Evolutionary conservation across 2,888 invertebrate genomes (phyloP).

Genomic region (Perizoma affinitatum): DNA sequence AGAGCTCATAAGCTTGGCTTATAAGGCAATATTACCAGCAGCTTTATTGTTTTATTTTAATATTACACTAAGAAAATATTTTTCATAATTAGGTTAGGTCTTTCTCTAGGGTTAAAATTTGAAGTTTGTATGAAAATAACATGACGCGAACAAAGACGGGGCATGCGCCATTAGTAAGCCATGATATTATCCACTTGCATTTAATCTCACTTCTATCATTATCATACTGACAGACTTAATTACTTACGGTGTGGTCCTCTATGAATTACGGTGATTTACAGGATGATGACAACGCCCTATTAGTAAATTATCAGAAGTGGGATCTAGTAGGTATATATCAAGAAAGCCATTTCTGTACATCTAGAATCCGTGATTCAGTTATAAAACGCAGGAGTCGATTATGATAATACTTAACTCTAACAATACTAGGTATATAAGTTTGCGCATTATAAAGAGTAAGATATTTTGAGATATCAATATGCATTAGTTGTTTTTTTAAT

Average conservation of each 20-base stretch:
- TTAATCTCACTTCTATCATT: slow-evolving; percentile 10
- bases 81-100: too few species aligned
- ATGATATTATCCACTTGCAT: slow-evolving; percentile 4
- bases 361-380: slow-evolving; percentile 1
- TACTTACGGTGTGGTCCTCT: slow-evolving; percentile 16
- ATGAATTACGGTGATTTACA: slow-evolving; percentile 21
- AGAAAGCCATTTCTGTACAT: neutral
- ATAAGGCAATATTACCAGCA: too few species aligned
- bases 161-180: neutral
- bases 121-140: too few species aligned
- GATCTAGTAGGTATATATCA: slow-evolving; percentile 1
- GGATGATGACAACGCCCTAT: slow-evolving; percentile 16
- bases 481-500: too few species aligned
- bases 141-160: too few species aligned
- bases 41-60: too few species aligned
- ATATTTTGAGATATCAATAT: too few species aligned
- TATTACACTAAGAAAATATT: too few species aligned
- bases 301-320: slow-evolving; percentile 13
- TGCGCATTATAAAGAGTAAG: too few species aligned
- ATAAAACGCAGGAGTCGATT: neutral
- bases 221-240: slow-evolving; percentile 18
- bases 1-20: too few species aligned
- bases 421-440: too few species aligned
- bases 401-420: neutral
- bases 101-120: too few species aligned